Base-by-base conservation (phyloP, 2,113 vertebrate genomes). In the Anseranas semipalmata region DNA sequence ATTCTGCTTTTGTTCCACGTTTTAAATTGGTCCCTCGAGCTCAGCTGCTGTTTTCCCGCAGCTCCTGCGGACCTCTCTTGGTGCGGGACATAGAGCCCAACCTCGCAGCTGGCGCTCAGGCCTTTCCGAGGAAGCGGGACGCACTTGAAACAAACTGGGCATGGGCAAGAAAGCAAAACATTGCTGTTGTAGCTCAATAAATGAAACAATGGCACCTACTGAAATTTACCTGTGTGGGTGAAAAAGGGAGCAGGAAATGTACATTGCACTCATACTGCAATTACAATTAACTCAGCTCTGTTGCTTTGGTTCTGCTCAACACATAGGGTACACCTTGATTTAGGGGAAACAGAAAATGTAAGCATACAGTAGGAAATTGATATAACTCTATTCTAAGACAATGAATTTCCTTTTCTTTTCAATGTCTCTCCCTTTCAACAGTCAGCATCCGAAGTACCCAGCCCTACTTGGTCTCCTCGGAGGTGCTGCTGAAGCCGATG, bases 281-380 rank as follows among this genome's bases (percentile, higher is more conserved):
- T n/a, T 41, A 48, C 1, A 0, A 22, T 58, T 56, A 50, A n/a
- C 37, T 58, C 65, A 19, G 2, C 73, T 74, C 19, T 67, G 32
- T 22, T 2, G 0, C 1, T 4, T 17, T 37, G 18, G 66, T 48
- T 60, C 12, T 28, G 30, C 30, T 41, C 59, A 10, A 20, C 16
- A 41, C 7, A 27, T 19, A 27, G 9, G 21, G 8, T 11, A 32
- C 4, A 1, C 45, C 33, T 33, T 39, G 8, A 56, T 85, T 56
- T 13, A 43, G 5, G n/a, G n/a, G 21, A 74, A 52, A 66, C 33
- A 76, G 39, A 82, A 89, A 78, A 63, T 10, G 0, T 32, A 72
- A 70, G 15, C 19, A 60, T 12, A 20, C 18, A 74, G 16, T 30
- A 50, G 28, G 9, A 58, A 91, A 73, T 37, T 2, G 50, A 18